Percentiles rank a stretch among this genome's conserved stretches.
phyloP scores from a whole-genome alignment of 2,797 vertebrate species.

The Syndactyla subalaris region DNA sequence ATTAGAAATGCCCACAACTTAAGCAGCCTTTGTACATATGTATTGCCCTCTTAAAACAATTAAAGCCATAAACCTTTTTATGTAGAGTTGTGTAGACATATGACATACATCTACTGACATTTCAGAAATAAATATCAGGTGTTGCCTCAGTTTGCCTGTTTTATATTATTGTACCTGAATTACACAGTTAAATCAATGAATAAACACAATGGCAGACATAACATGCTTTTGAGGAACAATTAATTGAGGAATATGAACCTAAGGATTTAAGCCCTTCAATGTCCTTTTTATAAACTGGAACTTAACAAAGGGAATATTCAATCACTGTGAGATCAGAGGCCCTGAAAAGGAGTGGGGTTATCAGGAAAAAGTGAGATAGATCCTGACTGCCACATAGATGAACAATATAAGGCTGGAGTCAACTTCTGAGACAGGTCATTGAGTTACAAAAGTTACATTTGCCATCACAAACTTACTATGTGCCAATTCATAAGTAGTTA shows the following conservation, averaged over 20 bases:
- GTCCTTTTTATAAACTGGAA: neutral
- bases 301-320: neutral
- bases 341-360: neutral
- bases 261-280: neutral
- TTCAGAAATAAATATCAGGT: neutral
- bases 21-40: neutral
- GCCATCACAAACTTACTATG: neutral
- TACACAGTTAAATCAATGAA: neutral
- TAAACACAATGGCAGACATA: neutral
- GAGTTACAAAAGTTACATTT: neutral
- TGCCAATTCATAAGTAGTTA: neutral
- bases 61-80: neutral
- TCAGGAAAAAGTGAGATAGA: neutral
- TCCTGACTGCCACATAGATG: fast-evolving
- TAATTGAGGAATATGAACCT: neutral
- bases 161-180: neutral
- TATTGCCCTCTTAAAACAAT: neutral
- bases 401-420: neutral
- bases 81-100: neutral
- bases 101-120: neutral
- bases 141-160: neutral
- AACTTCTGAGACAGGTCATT: neutral
- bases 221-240: neutral
- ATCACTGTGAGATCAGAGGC: neutral
- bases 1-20: neutral